phyloP scores from a whole-genome alignment of 2,888 invertebrate genomes.

The Parnassius glacialis region DNA sequence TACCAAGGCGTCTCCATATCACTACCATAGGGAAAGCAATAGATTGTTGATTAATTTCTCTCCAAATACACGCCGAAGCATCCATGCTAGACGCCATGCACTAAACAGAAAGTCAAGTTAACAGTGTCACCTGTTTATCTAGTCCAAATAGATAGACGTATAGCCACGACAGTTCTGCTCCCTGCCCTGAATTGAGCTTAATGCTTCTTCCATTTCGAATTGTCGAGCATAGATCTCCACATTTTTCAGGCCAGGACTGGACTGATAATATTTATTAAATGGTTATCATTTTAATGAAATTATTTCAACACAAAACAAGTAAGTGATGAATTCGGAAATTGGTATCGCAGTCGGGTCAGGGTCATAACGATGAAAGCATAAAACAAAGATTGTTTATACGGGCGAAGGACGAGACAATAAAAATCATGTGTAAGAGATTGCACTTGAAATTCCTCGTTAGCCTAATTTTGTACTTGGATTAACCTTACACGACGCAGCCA shows the following conservation, averaged over 20 bases:
- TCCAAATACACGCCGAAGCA: no score
- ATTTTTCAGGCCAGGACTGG: background rate
- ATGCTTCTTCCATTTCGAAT: no score
- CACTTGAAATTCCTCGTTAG: conserved; percentile 46
- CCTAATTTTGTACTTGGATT: conserved; percentile 43
- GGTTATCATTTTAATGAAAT: conserved; percentile 17
- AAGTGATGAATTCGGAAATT: conserved; percentile 16
- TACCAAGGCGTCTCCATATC: no score
- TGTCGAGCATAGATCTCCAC: no score
- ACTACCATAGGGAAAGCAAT: no score
- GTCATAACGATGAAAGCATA: conserved; percentile 11
- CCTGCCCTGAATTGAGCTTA: no score
- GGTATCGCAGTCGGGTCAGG: conserved; percentile 3
- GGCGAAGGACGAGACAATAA: conserved; percentile 37
- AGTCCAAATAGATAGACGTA: no score
- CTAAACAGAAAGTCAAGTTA: no score
- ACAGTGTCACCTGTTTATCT: no score
- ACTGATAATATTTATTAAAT: conserved; percentile 9
- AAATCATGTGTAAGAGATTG: conserved; percentile 31
- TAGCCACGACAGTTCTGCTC: no score
- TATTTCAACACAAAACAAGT: background rate
- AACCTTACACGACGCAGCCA: conserved; percentile 49
- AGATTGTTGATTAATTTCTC: no score
- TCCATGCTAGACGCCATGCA: no score
- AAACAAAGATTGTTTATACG: conserved; percentile 25